Percentiles rank a stretch among this genome's conserved stretches.
phyloP scores from a whole-genome alignment of 1,140 invertebrate species.

The Melipona quadrifasciata region DNA sequence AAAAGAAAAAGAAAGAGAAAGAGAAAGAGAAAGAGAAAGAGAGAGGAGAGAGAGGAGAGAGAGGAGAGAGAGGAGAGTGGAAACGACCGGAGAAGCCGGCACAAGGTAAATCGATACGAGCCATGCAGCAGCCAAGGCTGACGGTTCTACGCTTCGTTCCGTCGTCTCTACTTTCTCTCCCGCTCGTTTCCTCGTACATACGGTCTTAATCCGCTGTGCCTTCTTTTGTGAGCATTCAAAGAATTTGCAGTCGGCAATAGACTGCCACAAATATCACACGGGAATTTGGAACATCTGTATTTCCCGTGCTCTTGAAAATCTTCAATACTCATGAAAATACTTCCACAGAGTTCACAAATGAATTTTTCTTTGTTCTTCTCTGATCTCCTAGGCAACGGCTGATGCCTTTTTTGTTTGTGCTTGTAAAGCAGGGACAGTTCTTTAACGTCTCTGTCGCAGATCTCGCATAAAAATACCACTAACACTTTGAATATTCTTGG shows the following conservation, averaged over 20 bases:
- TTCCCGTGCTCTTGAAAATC: constrained; percentile 79
- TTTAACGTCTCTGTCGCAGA: constrained; percentile 69
- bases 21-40: too few relatives aligned
- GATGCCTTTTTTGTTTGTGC: constrained; percentile 76
- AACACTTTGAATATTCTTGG: constrained; percentile 65
- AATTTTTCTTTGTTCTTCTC: constrained; percentile 70
- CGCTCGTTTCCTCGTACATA: constrained; percentile 69
- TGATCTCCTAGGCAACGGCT: constrained; percentile 65
- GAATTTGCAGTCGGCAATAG: constrained; percentile 74
- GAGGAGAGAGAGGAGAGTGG: background rate
- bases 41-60: too few relatives aligned
- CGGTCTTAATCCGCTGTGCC: constrained; percentile 81
- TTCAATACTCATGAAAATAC: constrained; percentile 72
- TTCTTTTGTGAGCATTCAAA: constrained; percentile 76
- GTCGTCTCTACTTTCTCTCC: constrained; percentile 38
- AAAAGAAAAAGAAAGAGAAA: too few relatives aligned
- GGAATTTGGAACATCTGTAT: constrained; percentile 65
- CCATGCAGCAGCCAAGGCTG: constrained; percentile 56
- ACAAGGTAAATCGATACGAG: constrained; percentile 65
- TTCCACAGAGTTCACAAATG: constrained; percentile 80
- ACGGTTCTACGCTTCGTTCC: constrained; percentile 46
- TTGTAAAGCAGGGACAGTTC: constrained; percentile 71
- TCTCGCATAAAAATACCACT: constrained; percentile 64
- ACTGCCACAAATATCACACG: constrained; percentile 66
- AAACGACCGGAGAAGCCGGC: constrained; percentile 35